Evolutionary conservation across 2,113 vertebrate genomes (phyloP), one percentile per base, ranked within the genome.

Genomic region (Lepus timidus): DNA sequence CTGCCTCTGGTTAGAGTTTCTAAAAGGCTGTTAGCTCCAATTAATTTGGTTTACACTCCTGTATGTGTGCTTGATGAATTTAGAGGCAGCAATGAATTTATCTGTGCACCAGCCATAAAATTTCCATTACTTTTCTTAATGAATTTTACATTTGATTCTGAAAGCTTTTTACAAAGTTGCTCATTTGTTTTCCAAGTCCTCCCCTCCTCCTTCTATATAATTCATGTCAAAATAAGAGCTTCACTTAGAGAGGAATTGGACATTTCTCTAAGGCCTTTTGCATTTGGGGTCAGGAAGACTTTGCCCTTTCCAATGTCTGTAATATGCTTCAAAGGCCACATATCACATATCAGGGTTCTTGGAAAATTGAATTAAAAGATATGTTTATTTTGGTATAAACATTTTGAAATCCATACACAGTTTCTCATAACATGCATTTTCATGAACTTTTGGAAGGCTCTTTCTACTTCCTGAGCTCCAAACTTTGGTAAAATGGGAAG

Each of bases 51-150:
- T 29, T 97, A 91, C 55, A 80, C 79, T 97, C 79, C 91, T 22
- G 6, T 97, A 93, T 76, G 83, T 91, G 78, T 90, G 74, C 70
- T 74, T 74, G 68, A 95, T 98, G 94, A 97, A 96, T 97, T 96
- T 96, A 97, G 96, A 97, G 83, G 85, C 90, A 95, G 90, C 97
- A 96, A 79, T 70, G 68, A 91, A 97, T 97, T 98, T 97, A 98
- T 97, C 97, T 98, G 96, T 97, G 97, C 97, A 97, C 36, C 84
- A 97, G 94, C 95, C 97, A 96, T 98, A 97, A 98, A 95, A 97
- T 97, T 98, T 84, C 91, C 91, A 97, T 98, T 97, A 97, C 96
- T 97, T 97, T 98, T 95, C 95, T 96, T 98, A 98, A 97, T 98
- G 92, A 16, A 13, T 97, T 98, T 97, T 97, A 64, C 49, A 22